Conservation (phyloP, 2,797 vertebrate genomes). For the Phrynocephalus vlangalii region DNA sequence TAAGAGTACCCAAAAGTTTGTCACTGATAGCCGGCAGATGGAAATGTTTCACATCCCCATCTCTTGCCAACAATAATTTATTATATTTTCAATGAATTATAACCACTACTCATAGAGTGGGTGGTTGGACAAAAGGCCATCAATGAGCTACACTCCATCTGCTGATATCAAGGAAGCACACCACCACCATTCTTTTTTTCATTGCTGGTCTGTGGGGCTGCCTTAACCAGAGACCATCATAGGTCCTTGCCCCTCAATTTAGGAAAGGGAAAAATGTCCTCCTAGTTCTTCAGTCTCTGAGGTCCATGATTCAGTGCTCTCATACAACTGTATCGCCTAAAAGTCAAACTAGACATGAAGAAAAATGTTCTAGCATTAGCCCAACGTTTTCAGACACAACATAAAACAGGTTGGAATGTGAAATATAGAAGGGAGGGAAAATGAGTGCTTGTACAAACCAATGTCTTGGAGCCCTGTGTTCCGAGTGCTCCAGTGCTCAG, state of each 20-base stretch:
- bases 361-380: too few species aligned
- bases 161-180: constrained; percentile 21
- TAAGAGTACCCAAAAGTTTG: constrained; percentile 18
- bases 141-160: constrained; percentile 19
- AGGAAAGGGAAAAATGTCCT: background rate
- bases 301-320: background rate
- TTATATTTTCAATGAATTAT: constrained; percentile 39
- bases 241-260: background rate
- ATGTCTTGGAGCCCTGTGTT: too few species aligned
- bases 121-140: constrained; percentile 21
- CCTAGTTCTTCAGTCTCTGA: background rate
- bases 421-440: too few species aligned
- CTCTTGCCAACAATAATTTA: constrained; percentile 33
- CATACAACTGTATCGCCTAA: background rate
- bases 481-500: too few species aligned
- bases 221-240: background rate
- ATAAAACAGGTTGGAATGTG: too few species aligned
- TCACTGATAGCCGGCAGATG: constrained; percentile 13
- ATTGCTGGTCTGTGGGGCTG: background rate
- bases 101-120: constrained; percentile 24
- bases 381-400: too few species aligned
- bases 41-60: background rate
- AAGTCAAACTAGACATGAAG: too few species aligned
- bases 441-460: too few species aligned
- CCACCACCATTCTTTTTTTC: background rate